phyloP scores from a whole-genome alignment of 2,888 invertebrate species.

The Leptogaster cylindrica region DNA sequence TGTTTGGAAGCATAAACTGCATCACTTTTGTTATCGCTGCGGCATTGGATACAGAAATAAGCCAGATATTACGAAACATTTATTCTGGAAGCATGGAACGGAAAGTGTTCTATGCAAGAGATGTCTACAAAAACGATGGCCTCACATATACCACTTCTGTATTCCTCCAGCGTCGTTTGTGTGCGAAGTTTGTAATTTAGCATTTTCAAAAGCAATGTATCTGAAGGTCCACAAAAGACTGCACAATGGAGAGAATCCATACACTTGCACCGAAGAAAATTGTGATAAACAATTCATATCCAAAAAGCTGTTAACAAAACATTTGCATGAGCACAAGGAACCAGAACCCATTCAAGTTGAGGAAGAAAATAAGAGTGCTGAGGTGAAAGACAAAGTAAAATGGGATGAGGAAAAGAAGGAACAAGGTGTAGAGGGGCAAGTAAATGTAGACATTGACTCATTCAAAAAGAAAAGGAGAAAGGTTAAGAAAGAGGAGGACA shows the following conservation, averaged over 20 bases:
- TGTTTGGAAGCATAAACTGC: conserved; percentile 88
- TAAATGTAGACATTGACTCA: conserved; percentile 49
- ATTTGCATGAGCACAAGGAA: conserved; percentile 72
- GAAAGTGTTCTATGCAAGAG: conserved; percentile 84
- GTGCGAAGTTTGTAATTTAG: conserved; percentile 81
- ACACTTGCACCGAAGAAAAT: conserved; percentile 72
- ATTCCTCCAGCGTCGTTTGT: conserved; percentile 78
- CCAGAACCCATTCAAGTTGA: too few species aligned
- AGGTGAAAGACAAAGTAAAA: conserved; percentile 37
- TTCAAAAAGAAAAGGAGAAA: conserved; percentile 40
- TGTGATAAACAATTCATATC: conserved; percentile 84
- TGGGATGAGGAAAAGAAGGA: conserved; percentile 40
- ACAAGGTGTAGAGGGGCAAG: background rate
- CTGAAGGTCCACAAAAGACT: conserved; percentile 84
- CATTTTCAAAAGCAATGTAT: conserved; percentile 77
- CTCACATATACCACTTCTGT: conserved; percentile 90
- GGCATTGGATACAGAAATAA: conserved; percentile 88
- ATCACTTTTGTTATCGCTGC: conserved; percentile 86
- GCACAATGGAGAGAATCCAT: conserved; percentile 75
- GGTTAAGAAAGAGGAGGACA: conserved; percentile 46
- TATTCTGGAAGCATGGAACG: conserved; percentile 93
- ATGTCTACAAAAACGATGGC: conserved; percentile 90
- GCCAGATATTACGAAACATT: conserved; percentile 85
- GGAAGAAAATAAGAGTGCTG: conserved; percentile 52
- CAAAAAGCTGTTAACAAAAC: conserved; percentile 76